These are phyloP conservation scores for Stratiomys singularior DNA, from an alignment of 2,888 invertebrate genomes.

Conservation along the genomic window DNA sequence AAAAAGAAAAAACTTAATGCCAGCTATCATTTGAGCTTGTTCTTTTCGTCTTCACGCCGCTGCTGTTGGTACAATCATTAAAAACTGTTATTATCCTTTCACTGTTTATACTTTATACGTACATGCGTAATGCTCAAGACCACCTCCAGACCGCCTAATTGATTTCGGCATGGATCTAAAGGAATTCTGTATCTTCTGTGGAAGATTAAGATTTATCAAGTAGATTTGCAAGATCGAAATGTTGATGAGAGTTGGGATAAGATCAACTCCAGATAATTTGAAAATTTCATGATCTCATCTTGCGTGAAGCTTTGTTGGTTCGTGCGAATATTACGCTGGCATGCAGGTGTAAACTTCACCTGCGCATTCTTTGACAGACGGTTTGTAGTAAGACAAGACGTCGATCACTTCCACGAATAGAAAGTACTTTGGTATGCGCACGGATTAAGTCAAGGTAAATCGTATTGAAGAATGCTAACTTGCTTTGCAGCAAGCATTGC, in stretches of 20 bases:
- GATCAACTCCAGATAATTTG: slow-evolving; percentile 7
- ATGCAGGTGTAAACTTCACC: background rate
- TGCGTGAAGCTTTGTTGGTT: background rate
- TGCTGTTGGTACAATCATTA: too few relatives aligned
- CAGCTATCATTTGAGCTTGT: too few relatives aligned
- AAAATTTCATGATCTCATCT: background rate
- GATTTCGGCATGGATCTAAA: background rate
- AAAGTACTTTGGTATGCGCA: slow-evolving; percentile 13
- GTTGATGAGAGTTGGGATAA: slow-evolving; percentile 24
- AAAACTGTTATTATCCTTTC: too few relatives aligned
- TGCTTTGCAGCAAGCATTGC: background rate
- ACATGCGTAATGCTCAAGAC: background rate
- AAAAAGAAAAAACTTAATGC: too few relatives aligned
- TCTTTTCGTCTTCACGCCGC: too few relatives aligned
- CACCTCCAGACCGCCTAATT: background rate
- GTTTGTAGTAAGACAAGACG: background rate
- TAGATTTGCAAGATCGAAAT: slow-evolving; percentile 13
- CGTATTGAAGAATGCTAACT: background rate
- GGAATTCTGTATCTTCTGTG: background rate
- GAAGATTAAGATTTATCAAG: background rate
- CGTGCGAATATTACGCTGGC: background rate
- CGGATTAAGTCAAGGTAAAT: slow-evolving; percentile 6
- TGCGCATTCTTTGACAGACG: background rate
- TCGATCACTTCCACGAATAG: background rate
- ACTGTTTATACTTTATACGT: too few relatives aligned